phyloP scores from a whole-genome alignment of 2,113 vertebrate species.

The Irena cyanogastra region DNA sequence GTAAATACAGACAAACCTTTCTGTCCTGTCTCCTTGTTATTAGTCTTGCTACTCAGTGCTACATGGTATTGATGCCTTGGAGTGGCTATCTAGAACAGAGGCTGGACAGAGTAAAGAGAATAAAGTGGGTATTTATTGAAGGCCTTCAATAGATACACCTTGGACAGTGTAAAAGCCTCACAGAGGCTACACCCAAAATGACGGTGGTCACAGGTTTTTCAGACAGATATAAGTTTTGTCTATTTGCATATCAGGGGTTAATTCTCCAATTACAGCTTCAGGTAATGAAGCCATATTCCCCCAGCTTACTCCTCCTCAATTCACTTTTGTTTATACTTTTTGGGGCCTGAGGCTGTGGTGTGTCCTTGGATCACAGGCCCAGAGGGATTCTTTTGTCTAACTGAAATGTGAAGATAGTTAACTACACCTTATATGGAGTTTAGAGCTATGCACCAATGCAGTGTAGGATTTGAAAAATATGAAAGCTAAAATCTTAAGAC shows the following conservation, averaged over 20 bases:
- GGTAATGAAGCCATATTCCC: not conserved
- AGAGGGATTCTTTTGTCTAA: not conserved
- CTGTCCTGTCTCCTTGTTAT: not conserved
- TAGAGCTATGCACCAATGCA: too few species aligned
- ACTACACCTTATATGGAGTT: not conserved
- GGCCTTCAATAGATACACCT: not conserved
- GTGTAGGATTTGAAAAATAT: not conserved
- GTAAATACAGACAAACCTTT: not conserved
- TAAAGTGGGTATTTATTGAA: not conserved
- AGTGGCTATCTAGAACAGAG: not conserved
- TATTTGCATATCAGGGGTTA: not conserved
- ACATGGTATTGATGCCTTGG: not conserved
- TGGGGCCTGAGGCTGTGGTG: not conserved
- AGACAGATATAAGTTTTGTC: not conserved
- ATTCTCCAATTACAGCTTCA: not conserved
- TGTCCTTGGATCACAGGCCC: not conserved
- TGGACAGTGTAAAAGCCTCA: not conserved
- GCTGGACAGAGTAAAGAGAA: not conserved
- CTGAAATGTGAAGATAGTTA: not conserved
- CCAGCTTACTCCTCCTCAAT: fast-evolving
- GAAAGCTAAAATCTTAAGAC: not conserved
- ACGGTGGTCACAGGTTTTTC: not conserved
- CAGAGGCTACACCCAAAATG: not conserved
- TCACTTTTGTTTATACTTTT: not conserved
- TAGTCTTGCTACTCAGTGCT: not conserved